Conservation (phyloP, 2,113 vertebrate genomes). For the Sturnira hondurensis region DNA sequence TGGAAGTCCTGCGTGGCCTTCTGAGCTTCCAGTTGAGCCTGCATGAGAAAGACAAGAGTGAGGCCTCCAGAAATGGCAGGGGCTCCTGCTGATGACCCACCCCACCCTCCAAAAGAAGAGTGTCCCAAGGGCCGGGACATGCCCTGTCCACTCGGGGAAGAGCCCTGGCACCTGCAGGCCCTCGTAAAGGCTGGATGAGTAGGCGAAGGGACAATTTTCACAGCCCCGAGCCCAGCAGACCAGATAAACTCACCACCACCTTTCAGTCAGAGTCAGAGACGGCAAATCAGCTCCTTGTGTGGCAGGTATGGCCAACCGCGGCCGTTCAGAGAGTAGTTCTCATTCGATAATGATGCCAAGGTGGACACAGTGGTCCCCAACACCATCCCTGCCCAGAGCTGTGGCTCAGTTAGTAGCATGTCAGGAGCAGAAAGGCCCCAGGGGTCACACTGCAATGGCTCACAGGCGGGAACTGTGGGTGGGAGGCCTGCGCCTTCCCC, state of each 20-base stretch:
- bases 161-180: not conserved
- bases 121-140: rapidly evolving
- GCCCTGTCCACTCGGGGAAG: not conserved
- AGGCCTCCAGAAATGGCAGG: not conserved
- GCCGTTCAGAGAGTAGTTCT: not conserved
- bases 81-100: too few species aligned
- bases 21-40: constrained; percentile 96
- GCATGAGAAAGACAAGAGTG: not conserved
- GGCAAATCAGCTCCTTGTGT: not conserved
- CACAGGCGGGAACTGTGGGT: too few species aligned
- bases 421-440: not conserved
- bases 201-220: not conserved
- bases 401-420: rapidly evolving
- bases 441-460: rapidly evolving
- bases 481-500: too few species aligned
- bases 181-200: rapidly evolving
- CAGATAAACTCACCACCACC: not conserved
- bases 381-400: not conserved
- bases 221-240: not conserved
- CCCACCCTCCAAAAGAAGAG: not conserved
- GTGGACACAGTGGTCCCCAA: rapidly evolving
- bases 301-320: rapidly evolving
- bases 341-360: not conserved
- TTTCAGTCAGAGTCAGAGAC: not conserved
- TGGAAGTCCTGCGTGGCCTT: constrained; percentile 96